Conservation (phyloP, 1,140 invertebrate genomes). For the Hestina assimilis region DNA sequence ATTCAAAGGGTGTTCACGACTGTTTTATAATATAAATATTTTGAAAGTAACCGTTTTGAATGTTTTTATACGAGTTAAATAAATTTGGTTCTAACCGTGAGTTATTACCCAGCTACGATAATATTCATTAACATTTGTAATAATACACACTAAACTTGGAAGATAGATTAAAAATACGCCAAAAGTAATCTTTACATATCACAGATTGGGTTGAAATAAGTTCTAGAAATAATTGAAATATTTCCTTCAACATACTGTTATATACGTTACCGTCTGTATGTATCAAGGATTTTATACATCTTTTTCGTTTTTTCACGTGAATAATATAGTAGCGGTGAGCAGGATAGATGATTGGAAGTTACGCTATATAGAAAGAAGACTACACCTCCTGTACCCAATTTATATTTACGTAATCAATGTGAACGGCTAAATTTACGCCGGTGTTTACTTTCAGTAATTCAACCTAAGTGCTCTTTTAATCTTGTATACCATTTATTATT, state of each 20-base stretch:
- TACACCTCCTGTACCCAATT: slow-evolving; percentile 20
- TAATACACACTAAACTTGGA: no score
- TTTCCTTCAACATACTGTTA: no score
- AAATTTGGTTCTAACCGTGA: neutral
- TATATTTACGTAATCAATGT: slow-evolving; percentile 36
- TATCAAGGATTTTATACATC: neutral
- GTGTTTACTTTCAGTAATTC: slow-evolving; percentile 31
- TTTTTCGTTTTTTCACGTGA: neutral
- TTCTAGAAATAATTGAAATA: no score
- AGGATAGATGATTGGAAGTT: neutral
- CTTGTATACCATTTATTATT: slow-evolving; percentile 15
- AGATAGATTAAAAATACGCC: no score
- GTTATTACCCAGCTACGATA: neutral
- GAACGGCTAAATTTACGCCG: slow-evolving; percentile 24
- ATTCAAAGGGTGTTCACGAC: slow-evolving; percentile 61
- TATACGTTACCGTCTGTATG: no score
- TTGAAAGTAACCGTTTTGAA: neutral
- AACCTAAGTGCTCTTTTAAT: slow-evolving; percentile 35
- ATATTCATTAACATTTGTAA: no score
- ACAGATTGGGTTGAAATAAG: no score
- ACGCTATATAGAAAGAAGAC: neutral
- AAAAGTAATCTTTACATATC: no score
- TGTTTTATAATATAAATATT: slow-evolving; percentile 50
- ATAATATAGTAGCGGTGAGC: neutral
- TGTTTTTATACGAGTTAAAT: neutral